Conservation (phyloP, 2,797 vertebrate genomes). For the Carcharodon carcharias region DNA sequence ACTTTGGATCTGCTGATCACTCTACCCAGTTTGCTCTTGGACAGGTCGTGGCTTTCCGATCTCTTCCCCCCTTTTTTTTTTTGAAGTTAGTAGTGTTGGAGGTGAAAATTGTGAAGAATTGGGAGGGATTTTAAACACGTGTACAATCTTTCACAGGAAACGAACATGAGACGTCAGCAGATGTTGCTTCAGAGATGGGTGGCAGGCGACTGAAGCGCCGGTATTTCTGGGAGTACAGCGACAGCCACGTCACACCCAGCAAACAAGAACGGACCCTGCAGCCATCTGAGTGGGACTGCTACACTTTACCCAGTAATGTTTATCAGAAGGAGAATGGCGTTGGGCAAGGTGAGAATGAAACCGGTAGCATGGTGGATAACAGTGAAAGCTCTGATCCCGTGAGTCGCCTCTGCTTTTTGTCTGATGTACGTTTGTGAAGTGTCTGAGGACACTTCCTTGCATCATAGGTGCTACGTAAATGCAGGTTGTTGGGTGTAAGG, state of each 20-base stretch:
- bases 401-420: background rate
- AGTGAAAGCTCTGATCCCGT: background rate
- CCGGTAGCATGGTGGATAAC: background rate
- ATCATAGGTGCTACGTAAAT: background rate
- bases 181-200: slow-evolving; percentile 36
- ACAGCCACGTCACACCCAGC: slow-evolving; percentile 48
- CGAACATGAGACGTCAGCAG: slow-evolving; percentile 46
- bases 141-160: background rate
- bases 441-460: background rate
- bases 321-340: slow-evolving; percentile 57
- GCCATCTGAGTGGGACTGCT: slow-evolving; percentile 59
- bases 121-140: background rate
- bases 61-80: too few relatives aligned
- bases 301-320: slow-evolving; percentile 62
- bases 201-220: slow-evolving; percentile 55
- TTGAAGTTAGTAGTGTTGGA: background rate
- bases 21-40: background rate
- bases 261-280: slow-evolving; percentile 61
- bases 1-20: background rate
- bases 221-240: slow-evolving; percentile 64
- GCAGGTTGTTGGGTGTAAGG: background rate
- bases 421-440: background rate
- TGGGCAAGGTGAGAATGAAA: slow-evolving; percentile 7
- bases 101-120: background rate
- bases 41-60: too few relatives aligned